phyloP scores from a whole-genome alignment of 1,140 invertebrate species.

The Brachionus paranguensis region DNA sequence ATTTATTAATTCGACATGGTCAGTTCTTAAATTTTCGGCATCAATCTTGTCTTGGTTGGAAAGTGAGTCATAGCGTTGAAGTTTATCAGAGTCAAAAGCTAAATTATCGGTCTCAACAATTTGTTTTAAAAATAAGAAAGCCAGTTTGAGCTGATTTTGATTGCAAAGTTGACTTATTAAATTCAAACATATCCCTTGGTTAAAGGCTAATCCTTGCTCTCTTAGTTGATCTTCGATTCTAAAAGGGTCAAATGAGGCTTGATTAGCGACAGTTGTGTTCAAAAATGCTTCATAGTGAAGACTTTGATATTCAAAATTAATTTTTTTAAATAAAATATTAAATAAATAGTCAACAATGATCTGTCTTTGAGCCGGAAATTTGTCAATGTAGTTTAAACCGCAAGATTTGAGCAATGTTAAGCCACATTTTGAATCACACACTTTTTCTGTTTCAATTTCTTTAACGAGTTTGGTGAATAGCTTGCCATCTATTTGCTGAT shows the following conservation, averaged over 20 bases:
- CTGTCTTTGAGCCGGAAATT: neutral
- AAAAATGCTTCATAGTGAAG: neutral
- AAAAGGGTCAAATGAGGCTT: neutral
- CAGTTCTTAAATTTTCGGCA: neutral
- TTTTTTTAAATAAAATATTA: neutral
- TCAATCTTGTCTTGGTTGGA: neutral
- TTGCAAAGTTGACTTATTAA: neutral
- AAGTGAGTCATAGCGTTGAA: neutral
- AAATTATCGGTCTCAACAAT: neutral
- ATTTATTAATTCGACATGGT: neutral
- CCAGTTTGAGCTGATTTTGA: neutral
- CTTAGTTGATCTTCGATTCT: neutral
- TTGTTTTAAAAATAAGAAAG: neutral
- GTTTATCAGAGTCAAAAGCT: neutral
- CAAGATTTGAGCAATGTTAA: neutral
- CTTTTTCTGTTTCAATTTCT: neutral
- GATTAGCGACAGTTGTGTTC: neutral
- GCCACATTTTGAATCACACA: neutral
- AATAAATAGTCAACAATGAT: neutral
- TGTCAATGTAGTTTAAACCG: neutral
- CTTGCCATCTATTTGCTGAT: neutral
- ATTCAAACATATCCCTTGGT: neutral
- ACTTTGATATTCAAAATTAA: neutral
- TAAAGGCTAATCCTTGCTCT: neutral
- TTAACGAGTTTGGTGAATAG: neutral